Evolutionary conservation across 2,888 invertebrate species (phyloP).

Genomic region (Trissoscelio sp.): DNA sequence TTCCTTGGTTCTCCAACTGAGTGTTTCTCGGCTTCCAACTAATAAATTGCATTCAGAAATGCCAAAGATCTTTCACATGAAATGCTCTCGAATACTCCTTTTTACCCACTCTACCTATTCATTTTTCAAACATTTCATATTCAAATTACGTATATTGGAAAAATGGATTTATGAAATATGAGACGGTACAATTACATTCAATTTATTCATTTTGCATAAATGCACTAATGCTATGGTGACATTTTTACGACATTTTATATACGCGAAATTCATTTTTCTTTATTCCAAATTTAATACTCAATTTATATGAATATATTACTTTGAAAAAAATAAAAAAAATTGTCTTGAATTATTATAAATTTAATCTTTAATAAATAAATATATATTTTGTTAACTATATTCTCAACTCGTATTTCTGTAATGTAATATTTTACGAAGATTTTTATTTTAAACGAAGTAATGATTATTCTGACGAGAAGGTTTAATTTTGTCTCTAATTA

Average conservation of each 20-base stretch:
- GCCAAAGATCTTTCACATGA: conserved; percentile 54
- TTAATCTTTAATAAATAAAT: no score
- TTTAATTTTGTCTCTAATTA: background rate
- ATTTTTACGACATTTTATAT: conserved; percentile 11
- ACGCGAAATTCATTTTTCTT: background rate
- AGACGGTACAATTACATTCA: conserved; percentile 13
- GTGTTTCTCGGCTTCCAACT: conserved; percentile 52
- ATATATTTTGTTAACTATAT: no score
- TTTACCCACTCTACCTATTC: conserved; percentile 11
- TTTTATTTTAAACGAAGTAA: background rate
- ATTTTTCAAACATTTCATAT: conserved; percentile 51
- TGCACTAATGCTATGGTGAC: background rate
- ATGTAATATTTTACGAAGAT: no score
- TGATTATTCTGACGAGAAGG: background rate
- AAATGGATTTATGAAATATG: conserved; percentile 30
- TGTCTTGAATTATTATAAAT: no score
- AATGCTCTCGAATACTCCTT: conserved; percentile 36
- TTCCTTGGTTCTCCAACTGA: conserved; percentile 54
- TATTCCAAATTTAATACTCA: background rate
- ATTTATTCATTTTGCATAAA: background rate
- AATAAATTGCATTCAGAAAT: conserved; percentile 62
- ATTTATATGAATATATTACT: no score
- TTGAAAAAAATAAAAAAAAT: no score
- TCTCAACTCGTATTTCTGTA: no score
- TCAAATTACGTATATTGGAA: conserved; percentile 44